Evolutionary conservation across 2,113 vertebrate species (phyloP).

Genomic region (Lophius piscatorius): DNA sequence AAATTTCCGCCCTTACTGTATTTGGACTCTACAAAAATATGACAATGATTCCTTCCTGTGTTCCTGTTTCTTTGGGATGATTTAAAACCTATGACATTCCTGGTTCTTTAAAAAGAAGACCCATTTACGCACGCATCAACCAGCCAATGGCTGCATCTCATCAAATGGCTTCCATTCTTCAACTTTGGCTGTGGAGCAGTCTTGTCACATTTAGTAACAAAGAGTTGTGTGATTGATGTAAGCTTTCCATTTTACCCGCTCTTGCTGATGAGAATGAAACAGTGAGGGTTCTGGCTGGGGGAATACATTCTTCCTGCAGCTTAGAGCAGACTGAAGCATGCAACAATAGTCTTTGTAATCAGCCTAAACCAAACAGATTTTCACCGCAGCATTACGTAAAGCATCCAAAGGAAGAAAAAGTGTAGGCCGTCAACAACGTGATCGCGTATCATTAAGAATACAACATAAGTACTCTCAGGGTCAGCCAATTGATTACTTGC

Average conservation of each 20-base stretch:
- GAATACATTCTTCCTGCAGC: conserved; percentile 2
- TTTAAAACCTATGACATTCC: conserved; percentile 8
- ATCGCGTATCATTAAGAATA: conserved; percentile 43
- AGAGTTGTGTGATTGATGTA: conserved; percentile 8
- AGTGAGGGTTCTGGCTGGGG: conserved; percentile 3
- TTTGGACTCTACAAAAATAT: background rate
- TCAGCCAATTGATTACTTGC: conserved; percentile 49
- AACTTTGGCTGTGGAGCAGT: background rate
- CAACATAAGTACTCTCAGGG: conserved; percentile 27
- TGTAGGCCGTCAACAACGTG: conserved; percentile 31
- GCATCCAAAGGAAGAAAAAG: background rate
- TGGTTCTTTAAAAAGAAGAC: background rate
- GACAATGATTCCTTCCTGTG: background rate
- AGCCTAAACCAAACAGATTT: background rate
- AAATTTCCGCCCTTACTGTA: conserved; percentile 16
- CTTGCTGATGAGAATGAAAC: background rate
- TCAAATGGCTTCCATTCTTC: background rate
- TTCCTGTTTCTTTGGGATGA: conserved; percentile 13
- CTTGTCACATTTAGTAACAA: conserved; percentile 13
- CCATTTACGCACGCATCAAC: background rate
- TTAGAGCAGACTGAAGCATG: background rate
- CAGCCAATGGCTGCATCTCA: background rate
- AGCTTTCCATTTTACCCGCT: conserved; percentile 18
- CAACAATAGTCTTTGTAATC: background rate
- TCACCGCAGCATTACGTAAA: conserved; percentile 2